phyloP scores from a whole-genome alignment of 2,888 invertebrate species.

The Palloptera scutellata region DNA sequence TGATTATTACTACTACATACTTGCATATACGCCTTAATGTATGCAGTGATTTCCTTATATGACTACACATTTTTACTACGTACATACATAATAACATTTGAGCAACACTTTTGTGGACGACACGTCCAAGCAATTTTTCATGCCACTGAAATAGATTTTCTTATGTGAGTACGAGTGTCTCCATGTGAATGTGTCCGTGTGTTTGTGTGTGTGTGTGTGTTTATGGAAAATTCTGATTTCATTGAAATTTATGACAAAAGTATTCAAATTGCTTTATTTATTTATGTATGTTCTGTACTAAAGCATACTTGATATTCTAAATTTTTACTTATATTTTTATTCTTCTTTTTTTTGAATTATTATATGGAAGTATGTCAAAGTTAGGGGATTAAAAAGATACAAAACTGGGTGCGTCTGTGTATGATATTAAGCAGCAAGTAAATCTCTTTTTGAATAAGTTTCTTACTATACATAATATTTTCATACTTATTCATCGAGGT shows the following conservation, averaged over 20 bases:
- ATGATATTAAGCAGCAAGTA: no score
- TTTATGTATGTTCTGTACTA: constrained; percentile 10
- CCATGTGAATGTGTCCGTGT: constrained; percentile 9
- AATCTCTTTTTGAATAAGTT: no score
- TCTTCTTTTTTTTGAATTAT: no score
- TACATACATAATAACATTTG: no score
- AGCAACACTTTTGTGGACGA: constrained; percentile 32
- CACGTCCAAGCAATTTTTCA: constrained; percentile 39
- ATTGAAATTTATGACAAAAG: constrained; percentile 28
- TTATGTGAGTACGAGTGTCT: constrained; percentile 33
- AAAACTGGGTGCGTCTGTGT: no score
- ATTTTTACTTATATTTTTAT: no score
- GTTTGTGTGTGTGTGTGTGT: constrained; percentile 14
- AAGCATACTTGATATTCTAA: no score
- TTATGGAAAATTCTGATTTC: constrained; percentile 28
- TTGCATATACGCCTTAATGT: constrained; percentile 48
- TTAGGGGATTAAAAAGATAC: no score
- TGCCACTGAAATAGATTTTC: constrained; percentile 20
- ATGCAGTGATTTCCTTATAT: constrained; percentile 49
- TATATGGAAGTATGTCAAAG: no score
- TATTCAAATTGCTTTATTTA: not conserved
- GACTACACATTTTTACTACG: not conserved
- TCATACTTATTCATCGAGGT: no score
- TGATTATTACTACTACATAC: constrained; percentile 23
- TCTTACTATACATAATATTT: no score